Conservation (phyloP, 2,888 invertebrate genomes). For the Pollenia amentaria region DNA sequence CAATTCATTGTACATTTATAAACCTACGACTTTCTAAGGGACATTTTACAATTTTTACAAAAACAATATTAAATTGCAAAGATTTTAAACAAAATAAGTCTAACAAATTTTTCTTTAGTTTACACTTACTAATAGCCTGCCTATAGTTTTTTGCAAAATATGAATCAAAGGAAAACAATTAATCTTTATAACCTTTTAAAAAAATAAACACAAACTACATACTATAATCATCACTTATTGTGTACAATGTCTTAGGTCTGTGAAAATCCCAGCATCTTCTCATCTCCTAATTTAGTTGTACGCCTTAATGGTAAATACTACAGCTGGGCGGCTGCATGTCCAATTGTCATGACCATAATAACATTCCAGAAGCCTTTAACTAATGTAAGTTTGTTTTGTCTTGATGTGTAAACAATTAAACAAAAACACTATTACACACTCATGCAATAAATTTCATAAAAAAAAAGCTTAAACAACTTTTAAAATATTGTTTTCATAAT, state of each 20-base stretch:
- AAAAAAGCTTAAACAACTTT: constrained; percentile 31
- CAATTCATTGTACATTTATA: too few species aligned
- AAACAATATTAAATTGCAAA: too few species aligned
- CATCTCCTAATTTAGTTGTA: constrained; percentile 93
- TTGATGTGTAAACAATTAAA: constrained; percentile 39
- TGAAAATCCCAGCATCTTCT: constrained; percentile 90
- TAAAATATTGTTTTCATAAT: background rate
- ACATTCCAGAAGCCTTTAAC: constrained; percentile 95
- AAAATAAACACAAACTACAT: constrained; percentile 36
- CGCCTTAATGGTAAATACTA: constrained; percentile 94
- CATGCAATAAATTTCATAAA: constrained; percentile 22
- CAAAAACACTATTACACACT: background rate
- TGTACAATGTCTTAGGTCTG: constrained; percentile 84
- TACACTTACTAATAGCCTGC: background rate
- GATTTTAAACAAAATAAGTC: too few species aligned
- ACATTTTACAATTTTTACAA: too few species aligned
- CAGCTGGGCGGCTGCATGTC: constrained; percentile 96
- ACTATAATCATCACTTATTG: constrained; percentile 65
- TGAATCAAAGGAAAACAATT: constrained; percentile 42
- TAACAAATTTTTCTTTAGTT: background rate
- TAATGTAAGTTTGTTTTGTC: constrained; percentile 85
- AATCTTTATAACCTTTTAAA: constrained; percentile 19
- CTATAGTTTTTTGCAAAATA: constrained; percentile 2
- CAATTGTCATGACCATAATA: constrained; percentile 94
- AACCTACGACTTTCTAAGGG: too few species aligned